Conservation (phyloP, 2,113 vertebrate species). For the Hippopotamus amphibius region DNA sequence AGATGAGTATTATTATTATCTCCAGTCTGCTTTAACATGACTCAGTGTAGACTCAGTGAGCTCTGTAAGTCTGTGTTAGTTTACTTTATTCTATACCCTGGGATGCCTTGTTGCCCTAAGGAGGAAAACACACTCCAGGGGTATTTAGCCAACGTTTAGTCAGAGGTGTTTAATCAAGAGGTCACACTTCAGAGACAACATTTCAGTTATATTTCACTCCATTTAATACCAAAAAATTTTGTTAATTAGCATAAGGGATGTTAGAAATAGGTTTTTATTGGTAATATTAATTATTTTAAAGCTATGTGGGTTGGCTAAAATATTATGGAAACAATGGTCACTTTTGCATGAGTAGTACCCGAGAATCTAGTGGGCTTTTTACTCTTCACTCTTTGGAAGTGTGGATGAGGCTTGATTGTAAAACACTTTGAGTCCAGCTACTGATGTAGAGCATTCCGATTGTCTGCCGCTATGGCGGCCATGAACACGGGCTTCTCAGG, state of each 20-base stretch:
- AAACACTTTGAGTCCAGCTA: background rate
- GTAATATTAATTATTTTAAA: slow-evolving; percentile 23
- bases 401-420: background rate
- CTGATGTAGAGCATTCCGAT: background rate
- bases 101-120: background rate
- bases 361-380: background rate
- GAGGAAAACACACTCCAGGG: background rate
- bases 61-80: background rate
- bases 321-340: background rate
- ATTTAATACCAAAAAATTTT: background rate
- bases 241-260: background rate
- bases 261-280: background rate
- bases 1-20: background rate
- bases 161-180: background rate
- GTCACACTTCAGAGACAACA: background rate
- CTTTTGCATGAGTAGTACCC: background rate
- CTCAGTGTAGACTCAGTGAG: background rate
- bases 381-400: background rate
- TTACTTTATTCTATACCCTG: background rate
- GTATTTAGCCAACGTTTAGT: background rate
- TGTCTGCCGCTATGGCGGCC: background rate
- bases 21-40: background rate
- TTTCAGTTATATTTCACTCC: background rate
- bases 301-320: background rate
- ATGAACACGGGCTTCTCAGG: background rate